Evolutionary conservation across 2,888 invertebrate species (phyloP), one percentile per base, ranked within the genome.

Genomic region (Stomorhina lunata): DNA sequence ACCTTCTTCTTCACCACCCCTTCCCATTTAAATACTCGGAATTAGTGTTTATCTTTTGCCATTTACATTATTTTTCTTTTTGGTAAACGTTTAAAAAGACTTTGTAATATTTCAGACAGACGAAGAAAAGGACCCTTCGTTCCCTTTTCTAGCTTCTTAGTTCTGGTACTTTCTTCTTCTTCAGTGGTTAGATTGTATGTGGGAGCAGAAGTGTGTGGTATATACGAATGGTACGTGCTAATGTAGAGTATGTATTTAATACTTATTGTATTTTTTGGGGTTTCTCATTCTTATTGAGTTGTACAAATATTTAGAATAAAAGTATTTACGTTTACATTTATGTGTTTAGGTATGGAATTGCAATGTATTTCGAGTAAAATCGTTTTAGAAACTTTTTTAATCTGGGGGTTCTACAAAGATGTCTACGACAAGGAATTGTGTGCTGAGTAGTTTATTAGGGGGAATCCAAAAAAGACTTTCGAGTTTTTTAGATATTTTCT

Each of bases 31-130:
- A 59, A 40, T 61, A 68, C 76, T 53, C 40, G 15, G 37, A 68
- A 68, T 50, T 68, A 61, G 32, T 45, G 29, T 45, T 71, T 71
- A 53, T 53, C n/a, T 63, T 63, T 32, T 17, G 4, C 27, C 17
- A 45, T 25, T 37, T 43, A 17, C 7, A 29, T 17, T 48, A 40
- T 76, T 40, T 68, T 50, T 59, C 12, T 32, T 7, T 45, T 68
- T 50, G 66, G 48, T 34, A 61, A 45, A 71, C 61, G 43, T 69
- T 69, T 77, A 25, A 63, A 57, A 43, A 69, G 12, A 20, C 17
- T 40, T 68, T 68, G 40, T 53, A 53, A 9, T 20, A 34, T 25
- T 12, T 15, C 9, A 55, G 20, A 22, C 25, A 22, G 66, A 25
- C 37, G n/a, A 15, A 37, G 12, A 2, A 55, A 6, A 63, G 50